Percentiles rank a stretch among this genome's conserved stretches.
These are phyloP conservation scores for Archivesica marissinica DNA, from an alignment of 1,140 invertebrate species.

Conservation along the genomic window DNA sequence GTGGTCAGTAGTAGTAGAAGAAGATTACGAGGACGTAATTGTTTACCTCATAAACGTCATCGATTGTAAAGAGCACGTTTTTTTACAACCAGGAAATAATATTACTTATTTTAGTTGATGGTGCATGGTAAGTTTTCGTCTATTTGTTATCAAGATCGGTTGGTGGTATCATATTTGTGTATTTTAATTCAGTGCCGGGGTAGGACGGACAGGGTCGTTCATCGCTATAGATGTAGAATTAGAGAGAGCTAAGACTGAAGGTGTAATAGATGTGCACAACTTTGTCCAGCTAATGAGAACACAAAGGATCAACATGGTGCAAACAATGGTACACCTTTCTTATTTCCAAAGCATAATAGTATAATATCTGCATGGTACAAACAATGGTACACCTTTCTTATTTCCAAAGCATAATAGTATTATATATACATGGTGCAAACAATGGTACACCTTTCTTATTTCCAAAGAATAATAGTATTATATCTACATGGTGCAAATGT, in stretches of 20 bases:
- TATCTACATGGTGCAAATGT: constrained; percentile 85
- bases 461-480: no score
- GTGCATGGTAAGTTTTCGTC: no score
- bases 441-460: constrained; percentile 74
- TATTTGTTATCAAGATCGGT: no score
- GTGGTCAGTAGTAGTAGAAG: no score
- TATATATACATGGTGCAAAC: constrained; percentile 85
- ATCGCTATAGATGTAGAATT: constrained; percentile 83
- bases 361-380: constrained; percentile 84
- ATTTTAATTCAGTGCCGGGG: constrained; percentile 84
- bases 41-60: no score
- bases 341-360: no score
- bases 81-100: no score
- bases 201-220: constrained; percentile 84
- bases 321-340: constrained; percentile 81
- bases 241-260: constrained; percentile 78
- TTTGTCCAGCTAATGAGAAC: constrained; percentile 82
- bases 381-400: constrained; percentile 79
- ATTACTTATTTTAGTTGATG: no score
- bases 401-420: no score
- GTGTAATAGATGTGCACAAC: constrained; percentile 81
- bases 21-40: no score
- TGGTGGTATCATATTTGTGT: constrained; percentile 86
- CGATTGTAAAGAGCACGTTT: no score
- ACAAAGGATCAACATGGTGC: constrained; percentile 84